Evolutionary conservation across 2,888 invertebrate species (phyloP).

Genomic region (Taphrorychus bicolor): DNA sequence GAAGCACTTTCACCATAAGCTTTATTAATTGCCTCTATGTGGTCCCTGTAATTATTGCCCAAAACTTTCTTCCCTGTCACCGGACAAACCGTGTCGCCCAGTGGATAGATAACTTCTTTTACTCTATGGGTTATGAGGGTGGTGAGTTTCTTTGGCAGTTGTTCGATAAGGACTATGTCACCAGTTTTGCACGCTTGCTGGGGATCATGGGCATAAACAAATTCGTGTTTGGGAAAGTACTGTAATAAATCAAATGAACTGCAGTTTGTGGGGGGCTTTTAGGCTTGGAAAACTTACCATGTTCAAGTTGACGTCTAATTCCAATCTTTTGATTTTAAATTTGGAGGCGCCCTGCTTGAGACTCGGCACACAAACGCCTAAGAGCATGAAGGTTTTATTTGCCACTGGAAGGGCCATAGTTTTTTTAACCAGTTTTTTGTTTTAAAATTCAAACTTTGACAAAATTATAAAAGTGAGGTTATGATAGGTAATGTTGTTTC

Average conservation of each 20-base stretch:
- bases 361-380: constrained; percentile 83
- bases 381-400: constrained; percentile 64
- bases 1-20: constrained; percentile 73
- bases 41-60: constrained; percentile 75
- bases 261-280: neutral
- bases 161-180: constrained; percentile 81
- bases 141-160: constrained; percentile 75
- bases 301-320: constrained; percentile 75
- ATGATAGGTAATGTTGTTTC: neutral
- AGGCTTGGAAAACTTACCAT: constrained; percentile 69
- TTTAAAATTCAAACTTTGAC: neutral
- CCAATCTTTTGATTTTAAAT: constrained; percentile 77
- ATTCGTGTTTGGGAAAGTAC: constrained; percentile 80
- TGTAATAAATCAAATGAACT: constrained; percentile 57
- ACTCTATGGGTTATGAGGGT: constrained; percentile 81
- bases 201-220: constrained; percentile 81
- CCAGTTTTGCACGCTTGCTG: constrained; percentile 79
- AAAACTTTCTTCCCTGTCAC: constrained; percentile 82
- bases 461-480: neutral
- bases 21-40: constrained; percentile 71
- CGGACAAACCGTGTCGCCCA: constrained; percentile 88
- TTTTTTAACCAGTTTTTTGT: neutral
- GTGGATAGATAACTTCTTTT: constrained; percentile 78
- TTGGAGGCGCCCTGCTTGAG: constrained; percentile 80
- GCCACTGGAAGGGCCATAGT: constrained; percentile 57